Base-by-base conservation (phyloP, 2,888 invertebrate genomes). In the Leucoma salicis region DNA sequence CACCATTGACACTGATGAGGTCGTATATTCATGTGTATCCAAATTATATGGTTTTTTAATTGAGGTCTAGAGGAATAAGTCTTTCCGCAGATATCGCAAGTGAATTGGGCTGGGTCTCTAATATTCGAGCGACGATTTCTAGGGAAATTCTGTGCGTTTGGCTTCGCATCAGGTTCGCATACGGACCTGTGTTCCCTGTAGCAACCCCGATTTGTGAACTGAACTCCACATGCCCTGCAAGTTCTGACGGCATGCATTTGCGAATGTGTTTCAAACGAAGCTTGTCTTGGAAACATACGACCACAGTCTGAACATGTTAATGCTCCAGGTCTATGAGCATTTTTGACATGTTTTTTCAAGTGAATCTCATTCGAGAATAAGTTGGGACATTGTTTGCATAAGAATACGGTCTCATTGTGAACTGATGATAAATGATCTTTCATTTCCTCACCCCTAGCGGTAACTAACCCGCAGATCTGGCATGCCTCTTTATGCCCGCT, bases 1-100 rank as follows among this genome's bases (percentile, higher is more conserved):
- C 92, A 92, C 73, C 84, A 83, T 14, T 83, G 79, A 48, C 91
- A 92, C 48, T 90, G 82, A 52, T 88, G 88, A 0, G 84, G 91
- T 42, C 80, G 70, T 7, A 78, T 82, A 53, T 78, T 84, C 88
- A 78, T 84, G 35, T 83, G 91, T 37, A 87, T 87, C 89, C 87
- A 88, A 0, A 82, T 57, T n/a, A 88, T 87, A 35, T 89, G 89
- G 36, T 88, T 88, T 49, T 87, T 80, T 1, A 89, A 53, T 38
- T 87, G 87, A 0, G 84, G 80, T 11, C 87, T 63, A 0, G 84
- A 80, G 0, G 57, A 67, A 49, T 88, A 88, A 0, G 70, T 74
- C 42, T 88, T 88, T 0, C 60, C 62, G 43, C 89, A 89, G 39
- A 86, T 74, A 29, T 85, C 87, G 41, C 89, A 88, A 0, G 74